Conservation (phyloP, 2,797 vertebrate genomes). For the Phaenicophaeus curvirostris region DNA sequence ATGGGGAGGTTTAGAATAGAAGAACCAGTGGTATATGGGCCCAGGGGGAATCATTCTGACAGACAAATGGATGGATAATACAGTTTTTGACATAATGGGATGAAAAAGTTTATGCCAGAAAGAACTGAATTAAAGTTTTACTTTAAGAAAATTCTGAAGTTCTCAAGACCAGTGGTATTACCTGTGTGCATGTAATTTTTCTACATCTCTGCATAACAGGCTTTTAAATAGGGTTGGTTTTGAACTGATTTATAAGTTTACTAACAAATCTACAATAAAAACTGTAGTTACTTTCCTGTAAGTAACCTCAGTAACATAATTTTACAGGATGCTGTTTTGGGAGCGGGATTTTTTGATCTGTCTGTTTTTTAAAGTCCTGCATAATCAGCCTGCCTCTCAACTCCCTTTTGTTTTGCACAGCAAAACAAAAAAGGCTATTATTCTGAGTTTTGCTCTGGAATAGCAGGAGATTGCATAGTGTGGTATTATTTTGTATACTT, state of each 20-base stretch:
- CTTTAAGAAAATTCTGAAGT: conserved; percentile 80
- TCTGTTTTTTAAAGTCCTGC: neutral
- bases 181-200: conserved; percentile 57
- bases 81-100: conserved; percentile 84
- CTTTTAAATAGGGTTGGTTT: conserved; percentile 64
- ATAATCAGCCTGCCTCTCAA: conserved; percentile 20
- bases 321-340: neutral
- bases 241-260: conserved; percentile 61
- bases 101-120: conserved; percentile 83
- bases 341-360: neutral
- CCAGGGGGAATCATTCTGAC: conserved; percentile 81
- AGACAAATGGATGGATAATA: conserved; percentile 85
- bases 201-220: conserved; percentile 60
- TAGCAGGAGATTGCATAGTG: neutral
- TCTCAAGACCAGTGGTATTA: conserved; percentile 71
- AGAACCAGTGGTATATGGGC: conserved; percentile 77
- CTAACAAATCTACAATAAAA: conserved; percentile 64
- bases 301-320: conserved; percentile 40
- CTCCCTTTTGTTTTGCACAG: conserved; percentile 16
- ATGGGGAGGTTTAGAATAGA: conserved; percentile 79
- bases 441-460: neutral
- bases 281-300: conserved; percentile 61
- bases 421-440: conserved; percentile 20
- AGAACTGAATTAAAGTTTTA: conserved; percentile 84
- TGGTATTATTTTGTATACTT: neutral